These are phyloP conservation scores for Siphamia tubifer DNA, from an alignment of 2,113 vertebrate genomes.

Conservation along the genomic window DNA sequence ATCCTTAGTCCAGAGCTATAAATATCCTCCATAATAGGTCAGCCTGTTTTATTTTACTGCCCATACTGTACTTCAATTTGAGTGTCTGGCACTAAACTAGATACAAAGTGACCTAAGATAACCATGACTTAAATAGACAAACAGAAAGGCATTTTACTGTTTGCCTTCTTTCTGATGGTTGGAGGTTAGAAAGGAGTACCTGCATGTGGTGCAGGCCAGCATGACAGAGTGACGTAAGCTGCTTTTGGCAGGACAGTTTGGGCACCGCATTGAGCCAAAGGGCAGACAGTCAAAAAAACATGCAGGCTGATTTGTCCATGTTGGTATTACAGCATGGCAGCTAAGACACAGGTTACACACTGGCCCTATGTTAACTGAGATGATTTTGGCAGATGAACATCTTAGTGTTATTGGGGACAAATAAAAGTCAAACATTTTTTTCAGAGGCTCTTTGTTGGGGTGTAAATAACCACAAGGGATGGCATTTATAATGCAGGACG, in stretches of 20 bases:
- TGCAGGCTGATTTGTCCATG: slow-evolving; percentile 8
- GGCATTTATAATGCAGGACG: slow-evolving; percentile 32
- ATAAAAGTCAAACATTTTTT: slow-evolving; percentile 25
- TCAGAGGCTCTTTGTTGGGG: slow-evolving; percentile 5
- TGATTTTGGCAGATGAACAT: neutral
- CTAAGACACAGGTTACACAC: neutral
- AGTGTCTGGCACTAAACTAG: neutral
- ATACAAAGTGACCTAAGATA: neutral
- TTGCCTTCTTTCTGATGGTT: slow-evolving; percentile 18
- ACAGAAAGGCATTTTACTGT: neutral
- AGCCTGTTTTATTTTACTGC: neutral
- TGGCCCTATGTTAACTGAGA: neutral
- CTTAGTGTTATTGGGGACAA: slow-evolving; percentile 21
- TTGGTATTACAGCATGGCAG: slow-evolving; percentile 2
- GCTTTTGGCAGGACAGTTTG: slow-evolving; percentile 60
- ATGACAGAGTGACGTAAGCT: slow-evolving; percentile 57
- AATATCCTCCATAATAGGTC: neutral
- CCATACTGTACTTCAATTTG: neutral
- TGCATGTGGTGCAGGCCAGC: slow-evolving; percentile 37
- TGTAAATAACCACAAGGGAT: slow-evolving; percentile 36
- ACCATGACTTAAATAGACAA: neutral
- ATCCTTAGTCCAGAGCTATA: too few species aligned
- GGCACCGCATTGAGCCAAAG: slow-evolving; percentile 55
- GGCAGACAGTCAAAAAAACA: slow-evolving; percentile 53
- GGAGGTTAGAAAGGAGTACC: slow-evolving; percentile 34